A percentile compares a stretch with the other conserved stretches of the same genome.
phyloP scores from a whole-genome alignment of 2,888 invertebrate genomes.

The Cryptophagus acutangulus region DNA sequence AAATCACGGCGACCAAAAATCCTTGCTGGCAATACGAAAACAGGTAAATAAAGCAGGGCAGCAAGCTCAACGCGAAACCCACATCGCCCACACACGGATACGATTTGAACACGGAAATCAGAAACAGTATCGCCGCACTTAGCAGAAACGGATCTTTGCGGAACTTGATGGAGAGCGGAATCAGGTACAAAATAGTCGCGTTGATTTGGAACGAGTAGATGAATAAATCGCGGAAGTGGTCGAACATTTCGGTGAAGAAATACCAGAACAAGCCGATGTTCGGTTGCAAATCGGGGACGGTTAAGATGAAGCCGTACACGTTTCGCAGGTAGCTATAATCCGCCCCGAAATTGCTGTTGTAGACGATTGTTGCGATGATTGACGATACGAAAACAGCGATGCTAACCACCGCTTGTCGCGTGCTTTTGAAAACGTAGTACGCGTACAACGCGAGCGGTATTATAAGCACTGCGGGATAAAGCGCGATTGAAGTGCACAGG shows the following conservation, averaged over 20 bases:
- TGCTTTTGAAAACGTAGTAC: conserved; percentile 53
- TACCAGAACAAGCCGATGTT: conserved; percentile 99
- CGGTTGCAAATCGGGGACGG: conserved; percentile 90
- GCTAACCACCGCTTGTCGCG: conserved; percentile 43
- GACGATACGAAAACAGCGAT: conserved; percentile 27
- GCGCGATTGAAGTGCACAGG: conserved; percentile 73
- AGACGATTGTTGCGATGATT: conserved; percentile 20
- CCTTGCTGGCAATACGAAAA: conserved; percentile 81
- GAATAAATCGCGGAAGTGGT: conserved; percentile 93
- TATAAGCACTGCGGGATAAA: conserved; percentile 77
- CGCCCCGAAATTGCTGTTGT: conserved; percentile 27
- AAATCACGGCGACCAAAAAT: conserved; percentile 86
- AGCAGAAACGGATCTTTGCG: conserved; percentile 75
- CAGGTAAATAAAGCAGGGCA: conserved; percentile 88
- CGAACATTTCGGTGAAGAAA: conserved; percentile 99
- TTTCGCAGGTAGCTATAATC: conserved; percentile 54
- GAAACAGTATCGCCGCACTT: conserved; percentile 71
- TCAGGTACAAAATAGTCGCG: conserved; percentile 82
- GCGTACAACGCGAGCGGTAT: conserved; percentile 75
- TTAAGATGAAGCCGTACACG: conserved; percentile 60
- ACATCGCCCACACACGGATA: conserved; percentile 96
- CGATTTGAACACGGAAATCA: conserved; percentile 90
- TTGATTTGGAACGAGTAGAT: conserved; percentile 96
- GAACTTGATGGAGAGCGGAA: conserved; percentile 78
- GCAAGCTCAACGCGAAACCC: conserved; percentile 81